Conservation (phyloP, 1,140 invertebrate species). For the Acromyrmex charruanus region DNA sequence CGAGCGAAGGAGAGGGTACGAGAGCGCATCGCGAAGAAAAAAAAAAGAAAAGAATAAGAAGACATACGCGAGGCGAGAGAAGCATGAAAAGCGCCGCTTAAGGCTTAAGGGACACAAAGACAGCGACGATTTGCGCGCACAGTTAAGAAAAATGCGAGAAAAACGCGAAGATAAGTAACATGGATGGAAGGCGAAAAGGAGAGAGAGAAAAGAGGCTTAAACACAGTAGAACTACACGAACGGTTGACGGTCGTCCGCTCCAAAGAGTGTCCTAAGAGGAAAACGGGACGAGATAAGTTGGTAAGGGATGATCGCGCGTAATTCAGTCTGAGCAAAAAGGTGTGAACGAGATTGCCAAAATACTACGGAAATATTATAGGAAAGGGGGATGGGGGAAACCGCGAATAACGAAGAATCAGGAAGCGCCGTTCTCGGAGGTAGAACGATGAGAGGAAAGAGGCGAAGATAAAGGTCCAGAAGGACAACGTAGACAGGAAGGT, state of each 20-base stretch:
- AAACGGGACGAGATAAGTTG: slow-evolving; percentile 15
- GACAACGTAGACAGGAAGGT: slow-evolving; percentile 24
- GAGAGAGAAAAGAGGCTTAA: slow-evolving; percentile 35
- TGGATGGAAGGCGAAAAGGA: slow-evolving; percentile 12
- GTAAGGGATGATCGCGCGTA: neutral
- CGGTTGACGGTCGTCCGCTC: neutral
- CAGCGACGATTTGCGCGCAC: neutral
- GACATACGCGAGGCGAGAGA: neutral
- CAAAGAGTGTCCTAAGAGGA: neutral
- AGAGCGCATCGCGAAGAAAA: slow-evolving; percentile 1
- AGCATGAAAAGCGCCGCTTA: slow-evolving; percentile 15
- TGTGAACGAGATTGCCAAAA: slow-evolving; percentile 49
- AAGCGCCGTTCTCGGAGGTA: neutral
- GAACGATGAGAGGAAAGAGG: slow-evolving; percentile 12
- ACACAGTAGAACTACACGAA: neutral
- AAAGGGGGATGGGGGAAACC: no score
- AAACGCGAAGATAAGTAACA: neutral
- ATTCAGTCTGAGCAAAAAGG: slow-evolving; percentile 19
- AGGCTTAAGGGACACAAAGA: slow-evolving; percentile 20
- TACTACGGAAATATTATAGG: slow-evolving; percentile 3
- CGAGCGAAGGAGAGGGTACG: neutral
- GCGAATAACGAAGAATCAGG: slow-evolving; percentile 2
- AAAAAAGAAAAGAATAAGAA: neutral
- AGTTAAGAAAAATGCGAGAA: neutral
- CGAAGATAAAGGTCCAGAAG: neutral